Evolutionary conservation across 2,888 invertebrate species (phyloP).

Genomic region (Archips xylosteana): DNA sequence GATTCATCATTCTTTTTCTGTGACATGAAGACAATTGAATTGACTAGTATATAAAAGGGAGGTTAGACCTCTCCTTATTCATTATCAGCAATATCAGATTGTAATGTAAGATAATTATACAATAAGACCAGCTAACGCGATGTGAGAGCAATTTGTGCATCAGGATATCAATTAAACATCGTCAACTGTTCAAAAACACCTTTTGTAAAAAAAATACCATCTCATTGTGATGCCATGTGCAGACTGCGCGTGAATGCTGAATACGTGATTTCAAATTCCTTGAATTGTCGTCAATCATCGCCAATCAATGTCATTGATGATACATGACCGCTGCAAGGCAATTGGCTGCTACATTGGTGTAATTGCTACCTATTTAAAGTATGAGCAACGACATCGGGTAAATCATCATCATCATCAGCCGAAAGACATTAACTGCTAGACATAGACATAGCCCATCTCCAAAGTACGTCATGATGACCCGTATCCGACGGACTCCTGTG

Average conservation of each 20-base stretch:
- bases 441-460: too few species aligned
- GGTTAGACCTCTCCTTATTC: neutral
- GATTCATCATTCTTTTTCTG: too few species aligned
- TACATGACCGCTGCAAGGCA: slow-evolving; percentile 21
- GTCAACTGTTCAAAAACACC: neutral
- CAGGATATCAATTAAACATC: neutral
- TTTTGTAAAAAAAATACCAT: slow-evolving; percentile 13
- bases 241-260: slow-evolving; percentile 3
- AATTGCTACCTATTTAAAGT: neutral
- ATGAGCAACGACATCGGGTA: neutral
- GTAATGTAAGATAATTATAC: neutral
- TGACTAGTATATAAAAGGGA: too few species aligned
- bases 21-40: too few species aligned
- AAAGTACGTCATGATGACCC: too few species aligned
- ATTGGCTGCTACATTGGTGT: neutral
- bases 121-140: neutral
- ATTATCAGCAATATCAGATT: neutral
- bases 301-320: slow-evolving; percentile 19
- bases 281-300: slow-evolving; percentile 31
- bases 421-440: too few species aligned
- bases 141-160: neutral
- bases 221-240: slow-evolving; percentile 24
- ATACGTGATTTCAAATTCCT: slow-evolving; percentile 34
- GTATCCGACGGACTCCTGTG: too few species aligned
- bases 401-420: neutral